phyloP scores from a whole-genome alignment of 2,888 invertebrate genomes.

The Nephrotoma appendiculata region DNA sequence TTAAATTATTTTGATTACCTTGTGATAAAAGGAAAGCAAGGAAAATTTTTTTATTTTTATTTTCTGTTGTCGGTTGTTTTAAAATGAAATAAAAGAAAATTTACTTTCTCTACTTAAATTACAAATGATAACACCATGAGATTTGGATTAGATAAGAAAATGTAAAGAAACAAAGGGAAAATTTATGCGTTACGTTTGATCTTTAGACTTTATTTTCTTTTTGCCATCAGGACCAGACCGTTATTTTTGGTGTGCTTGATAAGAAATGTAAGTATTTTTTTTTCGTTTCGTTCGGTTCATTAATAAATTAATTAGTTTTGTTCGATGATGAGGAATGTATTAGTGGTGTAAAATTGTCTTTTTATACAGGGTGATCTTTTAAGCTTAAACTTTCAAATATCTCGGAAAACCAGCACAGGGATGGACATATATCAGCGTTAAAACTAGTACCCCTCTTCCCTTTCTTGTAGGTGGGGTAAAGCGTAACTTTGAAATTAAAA shows the following conservation, averaged over 20 bases:
- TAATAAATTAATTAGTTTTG: neutral
- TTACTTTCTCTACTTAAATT: neutral
- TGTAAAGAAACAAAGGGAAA: neutral
- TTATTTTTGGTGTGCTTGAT: neutral
- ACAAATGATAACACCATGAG: neutral
- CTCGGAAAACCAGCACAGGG: no score
- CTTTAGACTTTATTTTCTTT: neutral
- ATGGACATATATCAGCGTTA: no score
- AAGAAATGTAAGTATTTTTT: neutral
- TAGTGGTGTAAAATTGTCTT: no score
- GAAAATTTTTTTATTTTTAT: neutral
- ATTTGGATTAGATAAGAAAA: neutral
- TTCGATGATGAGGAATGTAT: no score
- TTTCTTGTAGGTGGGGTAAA: no score
- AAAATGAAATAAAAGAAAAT: neutral
- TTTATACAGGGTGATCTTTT: accelerated
- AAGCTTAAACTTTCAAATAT: accelerated
- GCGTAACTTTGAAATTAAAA: no score
- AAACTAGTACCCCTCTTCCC: no score
- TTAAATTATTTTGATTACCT: neutral
- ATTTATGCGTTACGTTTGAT: neutral
- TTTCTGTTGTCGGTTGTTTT: neutral
- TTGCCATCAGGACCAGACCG: neutral
- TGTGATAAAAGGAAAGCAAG: neutral
- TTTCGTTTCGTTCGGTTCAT: neutral